Conservation (phyloP, 2,113 vertebrate species). For the Telmatochromis sp. region DNA sequence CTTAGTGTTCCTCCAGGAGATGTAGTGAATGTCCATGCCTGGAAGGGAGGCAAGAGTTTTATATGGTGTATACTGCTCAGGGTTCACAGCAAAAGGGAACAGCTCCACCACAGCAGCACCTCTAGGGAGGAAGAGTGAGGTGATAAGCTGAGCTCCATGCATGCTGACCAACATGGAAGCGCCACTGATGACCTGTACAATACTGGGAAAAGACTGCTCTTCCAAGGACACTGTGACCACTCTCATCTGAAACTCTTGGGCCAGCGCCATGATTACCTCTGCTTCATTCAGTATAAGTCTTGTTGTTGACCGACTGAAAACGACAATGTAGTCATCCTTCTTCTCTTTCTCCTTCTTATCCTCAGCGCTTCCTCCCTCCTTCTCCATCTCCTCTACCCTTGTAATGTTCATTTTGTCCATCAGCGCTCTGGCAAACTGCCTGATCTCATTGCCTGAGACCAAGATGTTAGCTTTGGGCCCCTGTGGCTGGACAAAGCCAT, state of each 20-base stretch:
- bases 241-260: conserved; percentile 94
- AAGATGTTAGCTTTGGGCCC: conserved; percentile 95
- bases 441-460: conserved; percentile 90
- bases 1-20: conserved; percentile 84
- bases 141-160: conserved; percentile 93
- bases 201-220: conserved; percentile 82
- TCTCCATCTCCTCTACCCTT: conserved; percentile 36
- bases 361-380: conserved; percentile 51
- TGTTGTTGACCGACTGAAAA: conserved; percentile 89
- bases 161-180: conserved; percentile 92
- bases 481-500: conserved; percentile 94
- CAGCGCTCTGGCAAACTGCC: conserved; percentile 83
- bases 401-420: conserved; percentile 82
- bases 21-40: conserved; percentile 93
- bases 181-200: conserved; percentile 80
- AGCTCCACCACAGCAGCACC: conserved; percentile 89
- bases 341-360: conserved; percentile 48
- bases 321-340: conserved; percentile 82
- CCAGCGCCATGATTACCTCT: conserved; percentile 86
- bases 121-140: conserved; percentile 87
- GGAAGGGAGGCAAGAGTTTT: conserved; percentile 88
- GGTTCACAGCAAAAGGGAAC: conserved; percentile 91
- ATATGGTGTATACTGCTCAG: conserved; percentile 95
- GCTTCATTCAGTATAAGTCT: conserved; percentile 93
- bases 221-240: conserved; percentile 89